Conservation (phyloP, 2,113 vertebrate species). For the Muscicapa adusta region DNA sequence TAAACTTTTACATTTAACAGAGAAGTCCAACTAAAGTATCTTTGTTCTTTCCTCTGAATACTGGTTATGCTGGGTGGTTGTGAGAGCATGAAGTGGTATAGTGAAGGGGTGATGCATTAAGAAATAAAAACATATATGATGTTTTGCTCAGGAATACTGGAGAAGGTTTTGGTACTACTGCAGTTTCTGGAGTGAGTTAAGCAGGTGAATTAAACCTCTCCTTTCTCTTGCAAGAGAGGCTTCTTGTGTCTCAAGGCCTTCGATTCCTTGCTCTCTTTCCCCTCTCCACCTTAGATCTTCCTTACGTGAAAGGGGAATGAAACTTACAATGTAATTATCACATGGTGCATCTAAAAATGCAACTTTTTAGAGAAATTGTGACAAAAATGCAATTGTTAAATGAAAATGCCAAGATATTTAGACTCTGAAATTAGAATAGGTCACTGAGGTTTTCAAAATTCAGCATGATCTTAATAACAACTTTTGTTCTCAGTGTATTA, state of each 20-base stretch:
- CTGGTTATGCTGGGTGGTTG: not conserved
- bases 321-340: not conserved
- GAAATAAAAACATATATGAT: accelerated
- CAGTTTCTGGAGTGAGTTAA: not conserved
- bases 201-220: not conserved
- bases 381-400: not conserved
- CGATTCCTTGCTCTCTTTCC: not conserved
- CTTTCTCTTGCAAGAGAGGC: not conserved
- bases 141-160: not conserved
- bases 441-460: not conserved
- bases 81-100: not conserved
- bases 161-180: not conserved
- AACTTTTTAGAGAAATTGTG: not conserved
- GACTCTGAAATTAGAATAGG: not conserved
- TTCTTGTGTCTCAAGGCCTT: not conserved
- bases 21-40: not conserved
- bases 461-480: not conserved
- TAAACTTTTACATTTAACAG: not conserved
- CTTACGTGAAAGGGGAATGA: not conserved
- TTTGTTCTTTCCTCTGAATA: not conserved
- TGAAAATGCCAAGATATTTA: not conserved
- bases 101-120: not conserved
- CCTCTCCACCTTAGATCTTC: accelerated
- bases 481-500: not conserved
- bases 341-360: not conserved